A percentile compares a stretch with the other conserved stretches of the same genome.
These are phyloP conservation scores for Diarsia mendica DNA, from an alignment of 2,888 invertebrate species.

Conservation along the genomic window DNA sequence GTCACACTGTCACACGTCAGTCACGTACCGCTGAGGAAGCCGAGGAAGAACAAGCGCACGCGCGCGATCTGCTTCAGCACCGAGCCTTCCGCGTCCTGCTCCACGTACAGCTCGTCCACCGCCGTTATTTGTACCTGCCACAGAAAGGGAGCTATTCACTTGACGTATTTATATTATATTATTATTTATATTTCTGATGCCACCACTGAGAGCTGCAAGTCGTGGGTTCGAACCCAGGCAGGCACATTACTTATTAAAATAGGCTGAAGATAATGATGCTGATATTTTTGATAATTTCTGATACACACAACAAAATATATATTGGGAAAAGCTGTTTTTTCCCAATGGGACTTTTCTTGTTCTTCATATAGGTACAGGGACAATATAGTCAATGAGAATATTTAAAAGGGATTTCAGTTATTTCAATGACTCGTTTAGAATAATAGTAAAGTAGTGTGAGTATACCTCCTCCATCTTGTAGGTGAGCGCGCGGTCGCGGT, in stretches of 20 bases:
- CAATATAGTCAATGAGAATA: too few relatives aligned
- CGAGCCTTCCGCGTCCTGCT: constrained; percentile 95
- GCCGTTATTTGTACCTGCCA: constrained; percentile 95
- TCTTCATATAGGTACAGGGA: too few relatives aligned
- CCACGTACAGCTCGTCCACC: constrained; percentile 97
- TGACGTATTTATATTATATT: neutral
- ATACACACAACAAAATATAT: too few relatives aligned
- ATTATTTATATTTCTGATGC: neutral
- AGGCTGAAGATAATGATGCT: too few relatives aligned
- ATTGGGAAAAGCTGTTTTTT: too few relatives aligned
- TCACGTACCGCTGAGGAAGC: constrained; percentile 96
- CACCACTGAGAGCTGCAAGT: too few relatives aligned
- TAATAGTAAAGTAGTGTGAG: neutral
- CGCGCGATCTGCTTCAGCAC: constrained; percentile 97
- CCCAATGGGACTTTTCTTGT: too few relatives aligned
- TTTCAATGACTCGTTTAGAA: neutral
- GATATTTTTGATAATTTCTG: too few relatives aligned
- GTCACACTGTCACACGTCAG: too few relatives aligned
- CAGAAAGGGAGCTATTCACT: neutral
- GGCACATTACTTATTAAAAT: too few relatives aligned
- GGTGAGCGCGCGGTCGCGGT: constrained; percentile 96
- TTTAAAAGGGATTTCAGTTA: neutral
- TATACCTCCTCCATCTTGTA: constrained; percentile 97
- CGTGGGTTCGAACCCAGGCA: too few relatives aligned
- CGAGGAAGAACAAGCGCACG: constrained; percentile 98